Percentiles rank a stretch among this genome's conserved stretches.
Evolutionary conservation across 2,888 invertebrate genomes (phyloP).

Genomic region (Beris morrisii): DNA sequence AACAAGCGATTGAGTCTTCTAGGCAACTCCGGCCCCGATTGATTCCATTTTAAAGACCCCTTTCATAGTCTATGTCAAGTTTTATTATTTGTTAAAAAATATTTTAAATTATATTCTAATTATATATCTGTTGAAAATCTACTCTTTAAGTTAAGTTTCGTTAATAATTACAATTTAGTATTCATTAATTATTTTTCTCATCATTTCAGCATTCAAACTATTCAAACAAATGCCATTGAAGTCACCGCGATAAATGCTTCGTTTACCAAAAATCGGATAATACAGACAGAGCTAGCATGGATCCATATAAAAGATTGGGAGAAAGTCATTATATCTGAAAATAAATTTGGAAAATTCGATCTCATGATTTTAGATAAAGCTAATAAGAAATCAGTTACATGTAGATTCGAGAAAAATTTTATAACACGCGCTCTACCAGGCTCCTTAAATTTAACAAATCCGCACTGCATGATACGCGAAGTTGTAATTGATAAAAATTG

Average conservation of each 20-base stretch:
- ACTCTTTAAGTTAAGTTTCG: no score
- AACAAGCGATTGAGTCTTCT: no score
- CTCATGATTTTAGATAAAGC: constrained; percentile 46
- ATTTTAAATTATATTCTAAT: no score
- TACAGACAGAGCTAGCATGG: constrained; percentile 49
- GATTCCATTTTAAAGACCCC: no score
- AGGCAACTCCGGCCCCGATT: no score
- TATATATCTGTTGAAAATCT: no score
- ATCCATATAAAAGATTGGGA: constrained; percentile 48
- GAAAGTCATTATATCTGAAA: constrained; percentile 48
- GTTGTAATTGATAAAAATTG: constrained; percentile 48
- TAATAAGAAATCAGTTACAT: constrained; percentile 41
- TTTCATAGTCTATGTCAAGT: no score
- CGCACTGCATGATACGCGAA: constrained; percentile 48
- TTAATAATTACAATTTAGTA: no score
- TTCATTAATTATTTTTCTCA: constrained; percentile 9
- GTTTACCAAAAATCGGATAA: constrained; percentile 49
- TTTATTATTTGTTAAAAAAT: no score
- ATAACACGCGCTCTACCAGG: constrained; percentile 47
- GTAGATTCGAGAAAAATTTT: constrained; percentile 51
- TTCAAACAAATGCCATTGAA: constrained; percentile 50
- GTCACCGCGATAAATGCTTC: constrained; percentile 48
- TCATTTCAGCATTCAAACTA: constrained; percentile 48
- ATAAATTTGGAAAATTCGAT: constrained; percentile 49
- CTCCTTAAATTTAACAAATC: constrained; percentile 50